phyloP scores from a whole-genome alignment of 2,888 invertebrate genomes.

The Drosophila kanekoi region DNA sequence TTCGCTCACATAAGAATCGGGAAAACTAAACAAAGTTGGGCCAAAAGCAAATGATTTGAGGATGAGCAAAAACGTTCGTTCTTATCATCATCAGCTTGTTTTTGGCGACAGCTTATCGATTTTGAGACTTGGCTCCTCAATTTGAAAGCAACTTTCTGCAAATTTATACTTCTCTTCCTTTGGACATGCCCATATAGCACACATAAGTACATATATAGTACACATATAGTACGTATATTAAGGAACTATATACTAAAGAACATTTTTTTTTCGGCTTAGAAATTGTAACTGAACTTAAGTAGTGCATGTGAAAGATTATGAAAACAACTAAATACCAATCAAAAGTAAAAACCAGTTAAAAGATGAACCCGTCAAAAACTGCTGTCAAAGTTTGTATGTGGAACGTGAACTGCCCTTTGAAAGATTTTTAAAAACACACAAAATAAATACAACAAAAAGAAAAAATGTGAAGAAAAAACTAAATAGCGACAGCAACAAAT shows the following conservation, averaged over 20 bases:
- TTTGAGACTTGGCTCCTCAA: too few species aligned
- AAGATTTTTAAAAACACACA: constrained; percentile 69
- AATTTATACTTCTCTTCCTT: too few species aligned
- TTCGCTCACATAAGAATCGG: too few species aligned
- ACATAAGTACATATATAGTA: constrained; percentile 32
- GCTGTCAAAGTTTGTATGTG: constrained; percentile 61
- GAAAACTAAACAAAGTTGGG: too few species aligned
- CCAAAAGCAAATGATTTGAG: too few species aligned
- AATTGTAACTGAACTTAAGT: constrained; percentile 37
- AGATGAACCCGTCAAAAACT: constrained; percentile 38
- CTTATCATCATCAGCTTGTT: too few species aligned
- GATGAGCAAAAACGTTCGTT: too few species aligned
- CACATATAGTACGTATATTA: constrained; percentile 34
- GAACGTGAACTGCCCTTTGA: constrained; percentile 78
- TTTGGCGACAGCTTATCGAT: too few species aligned
- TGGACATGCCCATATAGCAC: constrained; percentile 5
- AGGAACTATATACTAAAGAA: constrained; percentile 30
- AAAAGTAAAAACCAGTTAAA: constrained; percentile 7
- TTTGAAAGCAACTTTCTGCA: too few species aligned
- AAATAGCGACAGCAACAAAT: constrained; percentile 30
- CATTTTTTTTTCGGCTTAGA: constrained; percentile 51
- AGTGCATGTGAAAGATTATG: constrained; percentile 38
- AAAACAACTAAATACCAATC: constrained; percentile 6
- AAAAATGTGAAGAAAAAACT: constrained; percentile 12
- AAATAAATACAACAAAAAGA: constrained; percentile 8